These are phyloP conservation scores for Brachionus koreanus DNA, from an alignment of 1,140 invertebrate species.

Conservation along the genomic window DNA sequence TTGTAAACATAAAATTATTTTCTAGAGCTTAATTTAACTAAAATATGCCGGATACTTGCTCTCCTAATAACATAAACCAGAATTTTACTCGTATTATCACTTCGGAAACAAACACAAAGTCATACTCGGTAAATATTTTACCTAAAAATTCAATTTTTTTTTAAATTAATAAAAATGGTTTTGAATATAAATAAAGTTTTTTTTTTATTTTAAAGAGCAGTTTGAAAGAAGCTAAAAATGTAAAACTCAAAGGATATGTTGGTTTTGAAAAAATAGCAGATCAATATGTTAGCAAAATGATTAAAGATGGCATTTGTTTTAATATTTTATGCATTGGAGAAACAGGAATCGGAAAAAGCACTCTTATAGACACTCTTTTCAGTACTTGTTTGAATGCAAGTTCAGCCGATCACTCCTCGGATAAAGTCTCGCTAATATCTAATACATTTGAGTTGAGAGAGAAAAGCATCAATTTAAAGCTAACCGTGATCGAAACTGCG, in stretches of 20 bases:
- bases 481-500: constrained; percentile 94
- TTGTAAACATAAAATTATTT: constrained; percentile 11
- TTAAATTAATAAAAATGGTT: not conserved
- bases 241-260: constrained; percentile 72
- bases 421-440: constrained; percentile 87
- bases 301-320: constrained; percentile 93
- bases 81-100: constrained; percentile 1
- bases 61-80: not conserved
- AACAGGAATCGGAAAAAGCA: constrained; percentile 96
- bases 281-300: constrained; percentile 94
- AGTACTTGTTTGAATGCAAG: constrained; percentile 93
- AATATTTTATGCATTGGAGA: constrained; percentile 94
- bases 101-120: not conserved
- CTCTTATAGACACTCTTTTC: constrained; percentile 96
- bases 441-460: constrained; percentile 94
- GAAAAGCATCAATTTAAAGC: constrained; percentile 87
- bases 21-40: not conserved
- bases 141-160: not conserved
- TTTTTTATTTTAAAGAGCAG: not conserved
- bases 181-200: not conserved
- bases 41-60: not conserved
- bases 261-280: constrained; percentile 97
- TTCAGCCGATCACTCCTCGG: constrained; percentile 81
- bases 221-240: not conserved
- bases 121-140: not conserved